phyloP scores from a whole-genome alignment of 2,888 invertebrate species.

The Andrena fulva region DNA sequence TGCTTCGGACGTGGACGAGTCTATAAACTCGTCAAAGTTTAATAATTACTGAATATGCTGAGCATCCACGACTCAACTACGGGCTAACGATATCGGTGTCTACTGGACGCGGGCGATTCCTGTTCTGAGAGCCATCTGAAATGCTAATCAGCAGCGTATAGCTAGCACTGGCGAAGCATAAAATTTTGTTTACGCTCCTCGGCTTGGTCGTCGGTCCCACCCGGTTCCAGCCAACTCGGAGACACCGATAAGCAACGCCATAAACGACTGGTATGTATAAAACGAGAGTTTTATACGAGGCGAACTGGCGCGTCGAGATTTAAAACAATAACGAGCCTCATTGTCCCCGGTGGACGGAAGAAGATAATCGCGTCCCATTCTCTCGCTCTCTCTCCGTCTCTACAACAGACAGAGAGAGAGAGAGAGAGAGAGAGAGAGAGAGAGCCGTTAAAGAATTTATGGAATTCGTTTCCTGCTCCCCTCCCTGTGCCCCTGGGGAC shows the following conservation, averaged over 20 bases:
- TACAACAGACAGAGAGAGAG: too few relatives aligned
- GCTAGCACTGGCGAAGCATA: not conserved
- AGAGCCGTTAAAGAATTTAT: conserved; percentile 57
- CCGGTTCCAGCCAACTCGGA: not conserved
- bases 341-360: conserved; percentile 31
- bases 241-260: conserved; percentile 5
- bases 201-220: not conserved
- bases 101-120: not conserved
- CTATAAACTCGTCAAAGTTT: too few relatives aligned
- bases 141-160: not conserved
- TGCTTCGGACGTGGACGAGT: too few relatives aligned
- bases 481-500: conserved; percentile 7
- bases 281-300: conserved; percentile 23
- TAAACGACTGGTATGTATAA: conserved; percentile 8
- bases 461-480: conserved; percentile 59
- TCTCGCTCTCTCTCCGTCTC: not conserved
- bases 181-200: conserved; percentile 10
- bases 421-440: not conserved
- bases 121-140: not conserved
- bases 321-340: conserved; percentile 56
- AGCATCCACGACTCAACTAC: too few relatives aligned
- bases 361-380: conserved; percentile 54
- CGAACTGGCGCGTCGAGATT: conserved; percentile 40
- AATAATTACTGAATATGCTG: too few relatives aligned
- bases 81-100: too few relatives aligned